Percentiles rank a stretch among this genome's conserved stretches.
Evolutionary conservation across 2,113 vertebrate genomes (phyloP).

Genomic region (Rissa tridactyla): DNA sequence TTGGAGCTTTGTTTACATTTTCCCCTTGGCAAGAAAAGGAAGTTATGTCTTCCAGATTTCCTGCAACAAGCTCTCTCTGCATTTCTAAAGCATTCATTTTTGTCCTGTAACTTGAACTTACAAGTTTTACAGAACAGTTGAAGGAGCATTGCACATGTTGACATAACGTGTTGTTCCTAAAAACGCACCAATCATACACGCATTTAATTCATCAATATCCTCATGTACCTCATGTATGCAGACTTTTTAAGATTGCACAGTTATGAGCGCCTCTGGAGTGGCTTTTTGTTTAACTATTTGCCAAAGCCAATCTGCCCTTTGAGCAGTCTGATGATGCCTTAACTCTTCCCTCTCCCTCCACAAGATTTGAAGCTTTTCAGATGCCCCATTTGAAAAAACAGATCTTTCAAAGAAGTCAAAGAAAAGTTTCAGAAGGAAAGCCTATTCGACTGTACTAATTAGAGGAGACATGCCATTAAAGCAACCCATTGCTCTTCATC

Average conservation of each 20-base stretch:
- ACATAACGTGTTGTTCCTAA: background rate
- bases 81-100: background rate
- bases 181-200: background rate
- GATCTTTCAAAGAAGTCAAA: background rate
- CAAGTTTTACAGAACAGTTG: background rate
- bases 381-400: background rate
- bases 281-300: background rate
- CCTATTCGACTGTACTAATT: background rate
- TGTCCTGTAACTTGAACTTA: background rate
- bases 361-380: background rate
- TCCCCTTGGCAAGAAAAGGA: slow-evolving; percentile 30
- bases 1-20: slow-evolving; percentile 41
- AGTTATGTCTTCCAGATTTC: slow-evolving; percentile 58
- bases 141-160: background rate
- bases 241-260: background rate
- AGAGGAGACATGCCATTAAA: background rate
- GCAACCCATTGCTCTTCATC: background rate
- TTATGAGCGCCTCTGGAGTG: background rate
- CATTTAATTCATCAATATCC: background rate
- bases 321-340: background rate
- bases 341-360: background rate
- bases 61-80: background rate
- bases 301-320: background rate
- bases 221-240: background rate
- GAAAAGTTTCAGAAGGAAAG: background rate